Evolutionary conservation across 2,113 vertebrate genomes (phyloP).

Genomic region (Heloderma charlesbogerti): DNA sequence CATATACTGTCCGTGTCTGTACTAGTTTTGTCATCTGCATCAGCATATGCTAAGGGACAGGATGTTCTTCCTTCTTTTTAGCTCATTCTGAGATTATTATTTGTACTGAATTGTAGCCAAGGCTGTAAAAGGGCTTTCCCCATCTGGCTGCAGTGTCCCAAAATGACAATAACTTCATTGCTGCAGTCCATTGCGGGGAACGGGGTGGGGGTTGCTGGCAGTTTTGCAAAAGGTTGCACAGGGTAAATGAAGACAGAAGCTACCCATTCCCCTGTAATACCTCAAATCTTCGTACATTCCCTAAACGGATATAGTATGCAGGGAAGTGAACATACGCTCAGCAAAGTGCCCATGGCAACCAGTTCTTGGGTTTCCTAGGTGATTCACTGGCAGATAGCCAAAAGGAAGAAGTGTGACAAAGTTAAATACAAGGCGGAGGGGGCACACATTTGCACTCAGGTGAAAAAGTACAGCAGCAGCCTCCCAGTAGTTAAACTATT

Average conservation of each 20-base stretch:
- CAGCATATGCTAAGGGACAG: neutral
- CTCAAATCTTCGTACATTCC: neutral
- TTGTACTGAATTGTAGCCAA: neutral
- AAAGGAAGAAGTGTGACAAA: constrained; percentile 60
- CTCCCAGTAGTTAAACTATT: neutral
- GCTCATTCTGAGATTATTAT: constrained; percentile 6
- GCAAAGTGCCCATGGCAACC: constrained; percentile 73
- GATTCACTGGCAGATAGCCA: constrained; percentile 62
- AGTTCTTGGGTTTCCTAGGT: constrained; percentile 70
- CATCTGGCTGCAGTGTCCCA: neutral
- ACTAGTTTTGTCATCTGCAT: neutral
- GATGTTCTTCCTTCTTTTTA: neutral
- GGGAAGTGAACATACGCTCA: constrained; percentile 43
- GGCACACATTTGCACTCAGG: constrained; percentile 54
- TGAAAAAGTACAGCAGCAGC: neutral
- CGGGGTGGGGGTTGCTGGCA: neutral
- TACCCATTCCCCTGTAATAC: neutral
- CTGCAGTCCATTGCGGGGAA: neutral
- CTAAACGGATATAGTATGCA: constrained; percentile 14
- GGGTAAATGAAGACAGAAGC: constrained; percentile 16
- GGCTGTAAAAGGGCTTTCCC: neutral
- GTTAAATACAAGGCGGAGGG: constrained; percentile 36
- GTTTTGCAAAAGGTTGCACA: neutral
- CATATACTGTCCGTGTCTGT: neutral
- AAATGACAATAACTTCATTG: neutral